Evolutionary conservation across 2,888 invertebrate genomes (phyloP).

Genomic region (Actias luna): DNA sequence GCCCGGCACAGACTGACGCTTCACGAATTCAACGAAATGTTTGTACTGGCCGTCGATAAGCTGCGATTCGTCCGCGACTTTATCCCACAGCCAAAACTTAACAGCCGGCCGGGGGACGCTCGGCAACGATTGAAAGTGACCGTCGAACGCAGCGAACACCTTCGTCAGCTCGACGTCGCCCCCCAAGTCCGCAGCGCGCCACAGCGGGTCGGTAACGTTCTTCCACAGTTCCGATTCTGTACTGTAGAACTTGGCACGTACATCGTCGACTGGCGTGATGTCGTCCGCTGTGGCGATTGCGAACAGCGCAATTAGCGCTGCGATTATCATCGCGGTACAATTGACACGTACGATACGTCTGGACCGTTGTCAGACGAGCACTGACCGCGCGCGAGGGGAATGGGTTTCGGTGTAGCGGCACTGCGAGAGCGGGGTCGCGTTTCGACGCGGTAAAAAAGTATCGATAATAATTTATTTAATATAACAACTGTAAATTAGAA

Average conservation of each 20-base stretch:
- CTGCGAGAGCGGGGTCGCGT: slow-evolving; percentile 49
- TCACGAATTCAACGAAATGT: slow-evolving; percentile 84
- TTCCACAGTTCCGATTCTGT: slow-evolving; percentile 80
- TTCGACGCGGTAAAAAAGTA: slow-evolving; percentile 45
- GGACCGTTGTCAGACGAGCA: slow-evolving; percentile 53
- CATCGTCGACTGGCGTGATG: slow-evolving; percentile 78
- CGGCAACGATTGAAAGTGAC: slow-evolving; percentile 66
- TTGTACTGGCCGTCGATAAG: slow-evolving; percentile 85
- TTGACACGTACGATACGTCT: slow-evolving; percentile 39
- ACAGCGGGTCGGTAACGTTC: slow-evolving; percentile 64
- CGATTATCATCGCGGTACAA: slow-evolving; percentile 52
- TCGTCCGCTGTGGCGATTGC: slow-evolving; percentile 51
- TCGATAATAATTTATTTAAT: slow-evolving; percentile 20
- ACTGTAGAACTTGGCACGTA: slow-evolving; percentile 81
- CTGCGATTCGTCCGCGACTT: slow-evolving; percentile 82
- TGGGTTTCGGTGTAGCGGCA: slow-evolving; percentile 34
- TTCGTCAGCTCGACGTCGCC: slow-evolving; percentile 82
- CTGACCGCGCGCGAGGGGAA: slow-evolving; percentile 53
- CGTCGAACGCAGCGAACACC: slow-evolving; percentile 80
- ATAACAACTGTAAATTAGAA: background rate
- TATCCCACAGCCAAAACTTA: slow-evolving; percentile 84
- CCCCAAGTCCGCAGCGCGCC: slow-evolving; percentile 59
- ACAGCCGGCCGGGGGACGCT: slow-evolving; percentile 48
- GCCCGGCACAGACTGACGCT: slow-evolving; percentile 61
- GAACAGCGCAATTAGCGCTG: slow-evolving; percentile 59